These are phyloP conservation scores for Poeciliopsis turneri DNA, from an alignment of 2,797 vertebrate species.

Conservation along the genomic window DNA sequence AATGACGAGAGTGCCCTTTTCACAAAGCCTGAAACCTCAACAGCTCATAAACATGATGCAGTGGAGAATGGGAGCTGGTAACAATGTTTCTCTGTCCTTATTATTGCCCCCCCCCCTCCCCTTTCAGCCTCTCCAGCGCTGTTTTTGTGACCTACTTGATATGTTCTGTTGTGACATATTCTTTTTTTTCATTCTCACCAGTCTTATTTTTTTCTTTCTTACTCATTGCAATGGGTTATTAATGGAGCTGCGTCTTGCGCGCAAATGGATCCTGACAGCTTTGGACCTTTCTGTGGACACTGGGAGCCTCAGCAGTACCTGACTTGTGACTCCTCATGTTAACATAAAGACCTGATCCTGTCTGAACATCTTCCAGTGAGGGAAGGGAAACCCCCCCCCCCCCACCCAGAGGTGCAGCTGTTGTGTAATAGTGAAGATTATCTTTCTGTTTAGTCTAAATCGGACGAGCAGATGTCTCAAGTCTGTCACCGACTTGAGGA, in stretches of 20 bases:
- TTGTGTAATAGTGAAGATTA: constrained; percentile 8
- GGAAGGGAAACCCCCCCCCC: background rate
- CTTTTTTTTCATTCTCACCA: constrained; percentile 23
- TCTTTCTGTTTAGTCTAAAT: background rate
- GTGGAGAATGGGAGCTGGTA: background rate
- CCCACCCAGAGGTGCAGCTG: constrained; percentile 3
- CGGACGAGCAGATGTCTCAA: background rate
- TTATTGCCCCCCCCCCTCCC: constrained; percentile 11
- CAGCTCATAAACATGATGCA: background rate
- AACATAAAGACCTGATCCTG: constrained; percentile 37
- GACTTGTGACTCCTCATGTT: constrained; percentile 55
- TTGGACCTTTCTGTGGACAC: constrained; percentile 31
- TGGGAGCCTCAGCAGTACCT: constrained; percentile 35
- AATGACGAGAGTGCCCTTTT: background rate
- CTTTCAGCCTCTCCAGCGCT: constrained; percentile 8
- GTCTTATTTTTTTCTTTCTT: constrained; percentile 15
- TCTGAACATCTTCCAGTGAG: constrained; percentile 53
- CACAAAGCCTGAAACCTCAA: background rate
- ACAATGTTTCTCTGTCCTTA: background rate
- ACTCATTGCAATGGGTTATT: constrained; percentile 45
- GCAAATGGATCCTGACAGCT: constrained; percentile 53
- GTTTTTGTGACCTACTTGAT: constrained; percentile 22
- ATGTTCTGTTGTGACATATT: constrained; percentile 43
- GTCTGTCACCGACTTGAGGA: background rate
- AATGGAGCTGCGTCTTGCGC: constrained; percentile 24